Conservation (phyloP, 2,113 vertebrate species). For the Prolemur simus region DNA sequence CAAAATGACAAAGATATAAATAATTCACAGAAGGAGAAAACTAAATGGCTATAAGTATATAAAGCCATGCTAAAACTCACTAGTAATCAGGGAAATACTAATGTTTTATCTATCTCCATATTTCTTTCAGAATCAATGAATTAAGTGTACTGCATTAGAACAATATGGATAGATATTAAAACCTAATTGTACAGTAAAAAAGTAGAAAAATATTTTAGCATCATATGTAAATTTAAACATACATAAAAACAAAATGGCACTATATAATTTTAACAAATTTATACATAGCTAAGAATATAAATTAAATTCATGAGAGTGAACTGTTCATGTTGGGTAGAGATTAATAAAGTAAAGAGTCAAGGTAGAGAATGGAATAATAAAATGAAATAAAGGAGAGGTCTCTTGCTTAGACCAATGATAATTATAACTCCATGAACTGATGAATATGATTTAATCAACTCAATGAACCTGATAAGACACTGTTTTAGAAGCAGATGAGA, state of each 20-base stretch:
- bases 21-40: not conserved
- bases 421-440: not conserved
- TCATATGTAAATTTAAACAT: not conserved
- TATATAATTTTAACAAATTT: not conserved
- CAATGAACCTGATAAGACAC: not conserved
- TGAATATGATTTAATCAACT: not conserved
- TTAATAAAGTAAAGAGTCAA: not conserved
- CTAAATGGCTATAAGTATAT: not conserved
- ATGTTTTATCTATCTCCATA: not conserved
- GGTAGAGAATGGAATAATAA: not conserved
- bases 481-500: not conserved
- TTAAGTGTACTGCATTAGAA: not conserved
- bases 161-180: not conserved
- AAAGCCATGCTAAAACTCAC: not conserved
- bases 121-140: slow-evolving; percentile 18
- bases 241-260: not conserved
- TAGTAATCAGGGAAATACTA: not conserved
- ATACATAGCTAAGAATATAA: not conserved
- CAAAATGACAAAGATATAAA: not conserved
- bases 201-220: slow-evolving; percentile 16
- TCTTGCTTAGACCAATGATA: not conserved
- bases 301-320: not conserved
- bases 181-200: not conserved
- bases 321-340: not conserved
- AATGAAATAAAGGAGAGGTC: not conserved